Base-by-base conservation (phyloP, 92 coral and sea anemone species). In the Porites divaricata region DNA sequence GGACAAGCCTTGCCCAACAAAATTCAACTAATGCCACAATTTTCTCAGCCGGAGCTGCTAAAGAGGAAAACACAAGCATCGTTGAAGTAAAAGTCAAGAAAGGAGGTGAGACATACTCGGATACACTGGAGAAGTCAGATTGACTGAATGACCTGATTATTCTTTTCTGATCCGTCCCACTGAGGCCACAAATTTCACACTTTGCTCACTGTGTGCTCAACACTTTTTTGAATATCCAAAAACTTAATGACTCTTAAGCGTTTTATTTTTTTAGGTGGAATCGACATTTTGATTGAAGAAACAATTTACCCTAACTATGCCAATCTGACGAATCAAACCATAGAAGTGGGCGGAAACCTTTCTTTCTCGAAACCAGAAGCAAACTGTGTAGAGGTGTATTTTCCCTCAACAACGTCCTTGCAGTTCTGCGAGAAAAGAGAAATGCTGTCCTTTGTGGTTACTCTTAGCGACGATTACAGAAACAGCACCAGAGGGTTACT, bases 401-500 rank as follows among this genome's bases (percentile, higher is more conserved):
- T 83, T 63, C 91, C 91, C 48, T 91, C 94, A 2, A 88, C 89
- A n/a, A 64, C 86, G 70, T 78, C 86, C 0, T 77, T 87, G 20
- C 56, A 69, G 12, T 87, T 87, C 49, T 76, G 91, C 22, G 83
- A 80, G 68, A 85, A 41, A 8, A 88, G 84, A 19, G 72, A 64
- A 23, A 91, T 91, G 94, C 61, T 91, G 79, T 69, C 86, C 50
- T 88, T 91, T 6, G 89, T 83, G 0, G 61, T 88, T 9, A 75
- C 87, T n/a, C 69, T 78, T 1, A 79, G 80, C 14, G 86, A 83
- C 0, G 70, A 62, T 62, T 91, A 25, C 62, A 79, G 78, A 75
- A 88, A 88, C 74, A 59, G 28, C 48, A 91, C 91, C 68, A 91
- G 35, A 84, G 94, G 94, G 7, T 86, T 91, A 53, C 78, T 91